Conservation (phyloP, 2,113 vertebrate species). For the Oreochromis spilurus region DNA sequence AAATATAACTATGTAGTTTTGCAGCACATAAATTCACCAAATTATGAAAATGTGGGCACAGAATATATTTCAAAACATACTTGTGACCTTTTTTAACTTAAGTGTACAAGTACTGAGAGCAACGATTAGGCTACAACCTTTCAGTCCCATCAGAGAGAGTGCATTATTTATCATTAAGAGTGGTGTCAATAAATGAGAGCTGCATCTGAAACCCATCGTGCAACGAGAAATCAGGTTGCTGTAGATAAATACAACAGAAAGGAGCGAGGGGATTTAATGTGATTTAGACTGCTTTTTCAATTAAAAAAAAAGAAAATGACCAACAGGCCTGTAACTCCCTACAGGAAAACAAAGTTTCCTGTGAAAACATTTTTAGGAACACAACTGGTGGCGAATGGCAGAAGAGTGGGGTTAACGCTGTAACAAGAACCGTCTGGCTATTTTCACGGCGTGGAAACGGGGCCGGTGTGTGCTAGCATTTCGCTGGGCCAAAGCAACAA, state of each 20-base stretch:
- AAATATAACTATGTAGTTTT: background rate
- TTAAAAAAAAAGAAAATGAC: background rate
- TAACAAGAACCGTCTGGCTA: constrained; percentile 42
- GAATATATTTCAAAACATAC: background rate
- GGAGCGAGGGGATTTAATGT: background rate
- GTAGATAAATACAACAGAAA: background rate
- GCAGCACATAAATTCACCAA: background rate
- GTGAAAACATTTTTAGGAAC: background rate
- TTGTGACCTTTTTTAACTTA: background rate
- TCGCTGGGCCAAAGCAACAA: background rate
- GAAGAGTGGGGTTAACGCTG: background rate
- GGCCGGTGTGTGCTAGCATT: constrained; percentile 42
- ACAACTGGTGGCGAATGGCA: background rate
- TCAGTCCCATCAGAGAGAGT: background rate
- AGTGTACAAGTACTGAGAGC: background rate
- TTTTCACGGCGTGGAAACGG: constrained; percentile 45
- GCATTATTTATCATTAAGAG: background rate
- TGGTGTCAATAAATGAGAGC: constrained; percentile 4
- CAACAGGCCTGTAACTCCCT: constrained; percentile 32
- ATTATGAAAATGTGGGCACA: background rate
- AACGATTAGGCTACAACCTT: background rate
- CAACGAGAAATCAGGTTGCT: background rate
- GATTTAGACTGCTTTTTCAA: background rate
- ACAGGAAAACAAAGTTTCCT: constrained; percentile 15
- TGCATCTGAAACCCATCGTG: background rate